Evolutionary conservation across 2,888 invertebrate genomes (phyloP), one percentile per base, ranked within the genome.

Genomic region (Clepsis dumicolana): DNA sequence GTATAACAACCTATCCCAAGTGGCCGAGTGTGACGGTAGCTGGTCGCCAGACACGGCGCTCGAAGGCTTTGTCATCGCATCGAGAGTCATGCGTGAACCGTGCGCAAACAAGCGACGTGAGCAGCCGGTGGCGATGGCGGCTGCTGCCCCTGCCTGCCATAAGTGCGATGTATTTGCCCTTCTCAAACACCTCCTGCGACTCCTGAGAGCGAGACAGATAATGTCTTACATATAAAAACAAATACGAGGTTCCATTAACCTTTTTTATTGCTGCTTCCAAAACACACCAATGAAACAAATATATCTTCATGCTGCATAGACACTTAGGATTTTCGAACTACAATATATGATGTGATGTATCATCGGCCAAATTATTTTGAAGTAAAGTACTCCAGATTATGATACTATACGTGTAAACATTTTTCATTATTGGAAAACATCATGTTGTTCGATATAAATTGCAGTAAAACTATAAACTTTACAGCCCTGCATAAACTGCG

Each of bases 31-130:
- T 73, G 74, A 74, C 74, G 73, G 74, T 74, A 76, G 76, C 75
- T 65, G 75, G 63, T 69, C 72, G 72, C 62, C 65, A 62, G 70
- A 67, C 62, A 41, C 71, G 73, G 56, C 44, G 53, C 44, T 59
- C 44, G 62, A 69, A 72, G 73, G 75, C 71, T 74, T 75, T 74
- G 73, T 79, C 80, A 80, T 82, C 87, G 84, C 85, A 86, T 81
- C 82, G 79, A 81, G 80, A 80, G 88, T 86, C 87, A 91, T 90
- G 90, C 89, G 87, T 86, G 87, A 89, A 87, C 83, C 88, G 84
- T 83, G 77, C 76, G 80, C 83, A 91, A 91, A 91, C 84, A 91
- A 59, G 63, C 12, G 38, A 48, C 48, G 44, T 18, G 18, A 25
- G 57, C 60, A 60, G 59, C 63, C 65, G 68, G 50, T 64, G 77